Percentiles rank a stretch among this genome's conserved stretches.
Evolutionary conservation across 2,797 vertebrate genomes (phyloP).

Genomic region (Danio tinwini): DNA sequence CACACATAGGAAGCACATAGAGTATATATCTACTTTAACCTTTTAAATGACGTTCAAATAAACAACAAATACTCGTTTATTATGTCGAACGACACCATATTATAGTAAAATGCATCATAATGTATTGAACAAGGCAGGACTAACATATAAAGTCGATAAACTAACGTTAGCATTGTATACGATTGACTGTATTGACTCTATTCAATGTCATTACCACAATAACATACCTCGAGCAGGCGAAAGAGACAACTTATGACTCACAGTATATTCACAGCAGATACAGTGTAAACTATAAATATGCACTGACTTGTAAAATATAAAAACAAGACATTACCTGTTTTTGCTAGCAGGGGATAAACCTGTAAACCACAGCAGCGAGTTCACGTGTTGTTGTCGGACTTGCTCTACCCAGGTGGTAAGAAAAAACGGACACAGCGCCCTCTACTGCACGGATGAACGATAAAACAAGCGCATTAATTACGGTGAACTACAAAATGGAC

Average conservation of each 20-base stretch:
- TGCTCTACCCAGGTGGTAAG: neutral
- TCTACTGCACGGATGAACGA: neutral
- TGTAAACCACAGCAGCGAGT: neutral
- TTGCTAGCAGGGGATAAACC: neutral
- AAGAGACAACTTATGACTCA: too few species aligned
- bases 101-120: neutral
- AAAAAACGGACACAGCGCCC: neutral
- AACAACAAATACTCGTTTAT: too few species aligned
- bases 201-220: neutral
- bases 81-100: neutral
- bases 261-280: neutral
- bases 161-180: neutral
- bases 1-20: too few species aligned
- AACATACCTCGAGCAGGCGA: neutral
- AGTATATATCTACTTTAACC: too few species aligned
- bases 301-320: neutral
- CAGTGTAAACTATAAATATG: neutral
- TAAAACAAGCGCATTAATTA: neutral
- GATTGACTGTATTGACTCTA: neutral
- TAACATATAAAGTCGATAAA: neutral
- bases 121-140: neutral
- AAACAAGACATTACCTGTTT: neutral
- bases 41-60: too few species aligned
- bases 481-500: conserved; percentile 57
- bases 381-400: conserved; percentile 9